phyloP scores from a whole-genome alignment of 2,797 vertebrate species.

The Halcyon leucocephala region DNA sequence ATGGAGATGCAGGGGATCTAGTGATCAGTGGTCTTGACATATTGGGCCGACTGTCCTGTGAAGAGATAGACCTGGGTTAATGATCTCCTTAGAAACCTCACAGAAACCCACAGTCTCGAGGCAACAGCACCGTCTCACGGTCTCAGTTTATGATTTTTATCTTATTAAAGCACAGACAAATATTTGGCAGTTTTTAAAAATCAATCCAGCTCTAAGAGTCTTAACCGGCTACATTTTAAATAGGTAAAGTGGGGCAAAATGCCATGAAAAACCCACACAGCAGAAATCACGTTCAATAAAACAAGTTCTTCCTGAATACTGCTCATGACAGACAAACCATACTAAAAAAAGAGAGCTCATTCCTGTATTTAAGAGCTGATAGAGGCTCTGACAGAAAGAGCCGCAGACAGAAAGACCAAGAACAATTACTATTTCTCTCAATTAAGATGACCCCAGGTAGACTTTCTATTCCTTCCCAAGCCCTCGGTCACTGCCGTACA shows the following conservation, averaged over 20 bases:
- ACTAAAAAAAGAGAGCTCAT: background rate
- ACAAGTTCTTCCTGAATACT: background rate
- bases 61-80: constrained; percentile 79
- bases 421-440: background rate
- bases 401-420: constrained; percentile 16
- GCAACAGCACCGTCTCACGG: background rate
- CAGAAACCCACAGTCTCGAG: background rate
- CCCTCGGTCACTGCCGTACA: background rate
- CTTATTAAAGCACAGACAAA: background rate
- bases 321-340: background rate
- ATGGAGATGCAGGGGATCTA: constrained; percentile 95
- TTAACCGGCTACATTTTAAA: background rate
- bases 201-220: background rate
- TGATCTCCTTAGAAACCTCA: constrained; percentile 25
- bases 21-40: constrained; percentile 99
- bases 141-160: background rate
- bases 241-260: background rate
- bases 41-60: constrained; percentile 95
- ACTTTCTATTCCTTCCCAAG: constrained; percentile 46
- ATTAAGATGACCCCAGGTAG: background rate
- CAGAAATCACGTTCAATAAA: background rate
- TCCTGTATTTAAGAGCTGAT: background rate
- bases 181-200: background rate
- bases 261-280: background rate
- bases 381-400: constrained; percentile 39